Evolutionary conservation across 2,113 vertebrate genomes (phyloP).

Genomic region (Hippocampus zosterae): DNA sequence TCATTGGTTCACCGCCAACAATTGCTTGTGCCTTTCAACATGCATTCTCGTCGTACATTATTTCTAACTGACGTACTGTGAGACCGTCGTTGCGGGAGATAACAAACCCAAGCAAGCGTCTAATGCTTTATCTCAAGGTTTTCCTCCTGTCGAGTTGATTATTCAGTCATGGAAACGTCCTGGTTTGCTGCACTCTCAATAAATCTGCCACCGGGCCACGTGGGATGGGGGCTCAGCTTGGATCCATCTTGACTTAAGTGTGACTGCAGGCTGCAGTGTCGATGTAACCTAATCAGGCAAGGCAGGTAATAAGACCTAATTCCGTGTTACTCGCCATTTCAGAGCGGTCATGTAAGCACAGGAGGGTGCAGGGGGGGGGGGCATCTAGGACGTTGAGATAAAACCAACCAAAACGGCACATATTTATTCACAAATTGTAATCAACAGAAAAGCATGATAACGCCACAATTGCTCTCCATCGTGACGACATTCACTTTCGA

Average conservation of each 20-base stretch:
- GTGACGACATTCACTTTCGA: no score
- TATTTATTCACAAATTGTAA: conserved; percentile 2
- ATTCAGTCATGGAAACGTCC: conserved; percentile 56
- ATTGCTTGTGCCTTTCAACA: neutral
- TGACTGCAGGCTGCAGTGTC: neutral
- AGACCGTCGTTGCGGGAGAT: conserved; percentile 8
- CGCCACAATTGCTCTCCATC: conserved; percentile 19
- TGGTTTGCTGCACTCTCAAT: conserved; percentile 30
- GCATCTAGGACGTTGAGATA: neutral
- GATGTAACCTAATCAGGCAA: neutral
- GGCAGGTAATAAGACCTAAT: conserved; percentile 14
- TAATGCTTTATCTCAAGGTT: neutral
- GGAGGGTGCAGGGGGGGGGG: no score
- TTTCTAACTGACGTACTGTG: neutral
- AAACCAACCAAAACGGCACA: neutral
- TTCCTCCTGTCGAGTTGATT: conserved; percentile 18
- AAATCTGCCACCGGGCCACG: conserved; percentile 3
- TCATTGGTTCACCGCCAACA: no score
- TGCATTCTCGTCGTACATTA: neutral
- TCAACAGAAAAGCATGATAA: neutral
- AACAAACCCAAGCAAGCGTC: neutral
- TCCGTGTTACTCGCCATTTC: neutral
- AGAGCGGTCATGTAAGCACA: neutral
- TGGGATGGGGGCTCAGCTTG: neutral
- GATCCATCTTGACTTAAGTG: conserved; percentile 26